These are phyloP conservation scores for Pegoplata infirma DNA, from an alignment of 2,888 invertebrate genomes.

Conservation along the genomic window DNA sequence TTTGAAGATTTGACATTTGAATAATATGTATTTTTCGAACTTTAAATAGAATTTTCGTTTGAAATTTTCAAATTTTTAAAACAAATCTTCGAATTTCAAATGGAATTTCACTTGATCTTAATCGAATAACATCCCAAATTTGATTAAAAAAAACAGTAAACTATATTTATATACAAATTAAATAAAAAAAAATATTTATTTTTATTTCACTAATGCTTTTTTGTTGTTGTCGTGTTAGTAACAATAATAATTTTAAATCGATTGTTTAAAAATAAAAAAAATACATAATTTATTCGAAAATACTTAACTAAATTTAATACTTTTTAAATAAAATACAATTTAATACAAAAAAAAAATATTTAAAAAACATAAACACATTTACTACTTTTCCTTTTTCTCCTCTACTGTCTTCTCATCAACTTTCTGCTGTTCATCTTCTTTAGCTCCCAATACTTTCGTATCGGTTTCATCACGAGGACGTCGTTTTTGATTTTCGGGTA, in stretches of 20 bases:
- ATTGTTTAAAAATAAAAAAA: constrained; percentile 32
- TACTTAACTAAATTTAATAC: constrained; percentile 58
- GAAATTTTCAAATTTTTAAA: too few species aligned
- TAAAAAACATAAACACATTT: constrained; percentile 5
- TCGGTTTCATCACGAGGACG: constrained; percentile 74
- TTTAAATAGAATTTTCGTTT: too few species aligned
- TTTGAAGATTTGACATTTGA: too few species aligned
- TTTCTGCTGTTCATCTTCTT: constrained; percentile 64
- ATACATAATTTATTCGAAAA: constrained; percentile 54
- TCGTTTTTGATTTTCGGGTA: constrained; percentile 67
- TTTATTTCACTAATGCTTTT: neutral
- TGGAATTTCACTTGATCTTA: too few species aligned
- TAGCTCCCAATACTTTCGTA: constrained; percentile 70
- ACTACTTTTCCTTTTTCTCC: constrained; percentile 35
- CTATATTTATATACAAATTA: neutral
- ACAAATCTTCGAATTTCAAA: too few species aligned
- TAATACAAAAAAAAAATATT: constrained; percentile 16
- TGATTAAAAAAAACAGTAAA: too few species aligned
- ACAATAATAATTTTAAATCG: constrained; percentile 39
- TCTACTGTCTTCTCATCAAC: constrained; percentile 37
- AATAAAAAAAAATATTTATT: neutral
- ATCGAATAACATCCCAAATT: too few species aligned
- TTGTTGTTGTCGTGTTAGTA: too few species aligned
- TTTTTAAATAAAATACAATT: constrained; percentile 43
- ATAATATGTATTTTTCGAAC: too few species aligned